Evolutionary conservation across 1,140 invertebrate genomes (phyloP), one percentile per base, ranked within the genome.

Genomic region (Drosophila setifemur): DNA sequence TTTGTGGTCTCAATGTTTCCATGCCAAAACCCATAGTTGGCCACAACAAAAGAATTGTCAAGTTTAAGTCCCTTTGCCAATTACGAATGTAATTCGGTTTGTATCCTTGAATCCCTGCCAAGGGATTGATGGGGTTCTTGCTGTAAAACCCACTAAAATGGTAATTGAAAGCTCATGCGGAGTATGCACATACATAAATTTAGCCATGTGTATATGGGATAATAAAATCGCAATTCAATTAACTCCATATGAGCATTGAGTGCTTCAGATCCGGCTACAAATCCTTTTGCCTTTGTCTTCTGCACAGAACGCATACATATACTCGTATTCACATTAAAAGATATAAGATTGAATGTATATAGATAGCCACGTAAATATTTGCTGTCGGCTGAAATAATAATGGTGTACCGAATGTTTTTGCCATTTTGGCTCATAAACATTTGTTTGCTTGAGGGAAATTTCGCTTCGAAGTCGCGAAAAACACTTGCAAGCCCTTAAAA

Each of bases 391-490:
- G 50, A 72, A 68, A 75, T 75, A 68, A 75, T 75, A 75, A 72
- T 75, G 72, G 68, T 67, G 72, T 75, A 61, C 72, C 68, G 45
- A 75, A 72, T 72, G 68, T 72, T 75, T 75, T 75, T 75, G 68
- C 69, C 58, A 48, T 72, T 53, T 54, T 49, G 67, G 69, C 68
- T 47, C 50, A 73, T 61, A 58, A 74, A 66, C 60, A 66, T 47
- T 54, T 67, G 49, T 74, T 74, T 49, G 31, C 57, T 37, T 26
- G 45, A n/a, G 12, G 43, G 8, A 33, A 44, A 43, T 23, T 37
- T 4, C n/a, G n/a, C n/a, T n/a, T n/a, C n/a, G 11, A 29, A 43
- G 6, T n/a, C 26, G 35, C 23, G 21, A 14, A 28, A 44, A 54
- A 23, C 50, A 47, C 19, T 37, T 19, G 9, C 25, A 23, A 9